Percentiles rank a stretch among this genome's conserved stretches.
These are phyloP conservation scores for Nasonia vitripennis DNA, from an alignment of 1,140 invertebrate genomes.

Conservation along the genomic window DNA sequence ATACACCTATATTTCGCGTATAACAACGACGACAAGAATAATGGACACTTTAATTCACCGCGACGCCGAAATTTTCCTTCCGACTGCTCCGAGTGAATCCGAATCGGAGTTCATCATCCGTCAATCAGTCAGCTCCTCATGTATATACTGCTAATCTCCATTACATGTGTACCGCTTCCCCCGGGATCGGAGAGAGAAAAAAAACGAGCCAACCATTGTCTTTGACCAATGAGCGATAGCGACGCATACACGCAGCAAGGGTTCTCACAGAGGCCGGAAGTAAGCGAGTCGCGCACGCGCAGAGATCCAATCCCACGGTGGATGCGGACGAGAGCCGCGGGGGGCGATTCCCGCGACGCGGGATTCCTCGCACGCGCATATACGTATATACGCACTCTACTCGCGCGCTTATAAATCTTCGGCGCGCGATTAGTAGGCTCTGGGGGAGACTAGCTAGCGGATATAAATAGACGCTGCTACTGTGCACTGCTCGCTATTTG, in stretches of 20 bases:
- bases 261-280: conserved; percentile 66
- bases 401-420: conserved; percentile 72
- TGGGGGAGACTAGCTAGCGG: conserved; percentile 50
- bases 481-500: not conserved
- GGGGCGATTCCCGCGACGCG: conserved; percentile 67
- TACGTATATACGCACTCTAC: not conserved
- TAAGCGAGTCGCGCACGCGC: conserved; percentile 58
- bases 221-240: conserved; percentile 48
- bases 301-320: conserved; percentile 71
- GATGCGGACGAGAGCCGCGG: conserved; percentile 63
- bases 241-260: not conserved
- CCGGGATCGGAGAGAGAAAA: conserved; percentile 4
- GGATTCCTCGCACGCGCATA: conserved; percentile 65
- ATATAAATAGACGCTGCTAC: conserved; percentile 50
- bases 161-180: not conserved
- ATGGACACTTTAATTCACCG: not conserved
- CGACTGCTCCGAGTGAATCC: conserved; percentile 17
- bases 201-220: conserved; percentile 34
- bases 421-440: conserved; percentile 70
- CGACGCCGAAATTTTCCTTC: not conserved
- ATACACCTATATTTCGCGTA: not conserved
- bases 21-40: conserved; percentile 19
- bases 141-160: conserved; percentile 7
- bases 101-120: conserved; percentile 16
- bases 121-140: conserved; percentile 26